phyloP scores from a whole-genome alignment of 2,113 vertebrate genomes.

The Pandion haliaetus region DNA sequence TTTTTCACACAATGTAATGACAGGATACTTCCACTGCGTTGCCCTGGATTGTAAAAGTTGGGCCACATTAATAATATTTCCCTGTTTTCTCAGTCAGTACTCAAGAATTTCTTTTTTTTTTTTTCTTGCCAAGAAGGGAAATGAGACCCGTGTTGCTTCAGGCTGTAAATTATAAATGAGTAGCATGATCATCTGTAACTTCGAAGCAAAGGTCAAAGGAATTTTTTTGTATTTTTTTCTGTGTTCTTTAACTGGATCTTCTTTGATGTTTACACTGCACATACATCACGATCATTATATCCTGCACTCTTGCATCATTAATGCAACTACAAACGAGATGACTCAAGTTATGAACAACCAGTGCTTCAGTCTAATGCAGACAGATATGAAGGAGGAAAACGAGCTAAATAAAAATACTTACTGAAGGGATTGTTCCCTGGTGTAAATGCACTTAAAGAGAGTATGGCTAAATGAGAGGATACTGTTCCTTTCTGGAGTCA shows the following conservation, averaged over 20 bases:
- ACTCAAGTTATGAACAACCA: constrained; percentile 17
- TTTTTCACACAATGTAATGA: background rate
- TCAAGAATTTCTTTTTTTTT: background rate
- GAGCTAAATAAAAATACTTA: constrained; percentile 38
- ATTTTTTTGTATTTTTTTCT: background rate
- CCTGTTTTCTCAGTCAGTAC: background rate
- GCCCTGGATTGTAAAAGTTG: background rate
- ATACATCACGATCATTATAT: constrained; percentile 25
- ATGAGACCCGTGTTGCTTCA: background rate
- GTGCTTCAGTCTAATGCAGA: background rate
- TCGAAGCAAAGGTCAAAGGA: constrained; percentile 40
- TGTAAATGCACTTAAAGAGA: background rate
- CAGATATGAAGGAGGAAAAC: constrained; percentile 1
- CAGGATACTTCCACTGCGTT: background rate
- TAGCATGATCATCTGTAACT: constrained; percentile 14
- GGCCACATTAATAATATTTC: background rate
- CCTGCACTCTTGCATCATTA: constrained; percentile 13
- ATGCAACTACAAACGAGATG: constrained; percentile 1
- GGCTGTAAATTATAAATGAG: constrained; percentile 62
- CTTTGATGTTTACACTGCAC: constrained; percentile 60
- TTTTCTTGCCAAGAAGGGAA: background rate
- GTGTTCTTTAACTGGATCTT: constrained; percentile 31
- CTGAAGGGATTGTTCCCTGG: constrained; percentile 4
- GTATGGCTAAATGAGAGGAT: background rate
- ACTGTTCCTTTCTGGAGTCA: background rate